Percentiles rank a stretch among this genome's conserved stretches.
Evolutionary conservation across 2,113 vertebrate species (phyloP).

Genomic region (Podilymbus podiceps): DNA sequence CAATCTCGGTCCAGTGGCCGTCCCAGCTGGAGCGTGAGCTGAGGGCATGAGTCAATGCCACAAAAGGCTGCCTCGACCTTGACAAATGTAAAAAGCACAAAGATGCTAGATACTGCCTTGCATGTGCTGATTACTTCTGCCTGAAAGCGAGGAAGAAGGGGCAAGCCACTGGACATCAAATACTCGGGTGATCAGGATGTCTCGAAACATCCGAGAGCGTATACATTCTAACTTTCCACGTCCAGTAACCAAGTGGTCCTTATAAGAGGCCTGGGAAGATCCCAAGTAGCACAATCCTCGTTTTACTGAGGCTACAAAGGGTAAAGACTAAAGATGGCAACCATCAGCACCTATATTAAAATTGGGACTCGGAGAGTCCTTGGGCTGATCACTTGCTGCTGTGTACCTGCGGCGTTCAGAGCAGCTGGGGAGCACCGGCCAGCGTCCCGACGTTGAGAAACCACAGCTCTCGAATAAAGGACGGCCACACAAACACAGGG

Average conservation of each 20-base stretch:
- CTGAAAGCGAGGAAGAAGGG: neutral
- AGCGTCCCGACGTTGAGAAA: fast-evolving
- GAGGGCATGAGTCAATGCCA: neutral
- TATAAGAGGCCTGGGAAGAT: neutral
- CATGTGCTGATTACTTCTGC: neutral
- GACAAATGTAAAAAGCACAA: neutral
- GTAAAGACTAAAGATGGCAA: neutral
- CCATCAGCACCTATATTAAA: neutral
- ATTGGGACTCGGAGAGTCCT: neutral
- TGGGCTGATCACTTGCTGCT: neutral
- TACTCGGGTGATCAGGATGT: neutral
- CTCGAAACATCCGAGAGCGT: too few species aligned
- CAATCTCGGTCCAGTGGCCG: neutral
- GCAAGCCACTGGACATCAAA: neutral
- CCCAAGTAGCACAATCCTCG: neutral
- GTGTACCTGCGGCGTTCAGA: neutral
- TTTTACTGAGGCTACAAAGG: neutral
- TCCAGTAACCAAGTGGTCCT: neutral
- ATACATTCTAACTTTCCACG: neutral
- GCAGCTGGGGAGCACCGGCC: neutral
- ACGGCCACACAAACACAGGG: neutral
- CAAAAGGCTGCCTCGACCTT: neutral
- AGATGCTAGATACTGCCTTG: neutral
- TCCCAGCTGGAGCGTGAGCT: neutral
- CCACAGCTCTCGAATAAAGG: neutral